Evolutionary conservation across 2,113 vertebrate genomes (phyloP), one percentile per base, ranked within the genome.

Genomic region (Potamarius usumacintae): DNA sequence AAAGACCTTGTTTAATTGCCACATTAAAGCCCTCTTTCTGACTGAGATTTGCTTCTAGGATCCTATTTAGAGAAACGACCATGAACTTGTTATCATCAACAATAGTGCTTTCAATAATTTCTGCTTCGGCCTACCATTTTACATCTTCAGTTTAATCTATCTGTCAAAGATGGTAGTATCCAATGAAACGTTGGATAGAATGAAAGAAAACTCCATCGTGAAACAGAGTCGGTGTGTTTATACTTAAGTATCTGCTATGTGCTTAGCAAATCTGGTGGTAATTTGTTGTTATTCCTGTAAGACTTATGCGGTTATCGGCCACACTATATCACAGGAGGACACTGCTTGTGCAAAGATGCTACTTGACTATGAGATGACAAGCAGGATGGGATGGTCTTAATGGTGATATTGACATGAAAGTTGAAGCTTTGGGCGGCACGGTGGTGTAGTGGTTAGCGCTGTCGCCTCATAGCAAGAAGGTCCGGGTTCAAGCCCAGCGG

Each of bases 21-120:
- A 30, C 52, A 42, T 65, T 79, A 85, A 88, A 79, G 52, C 34
- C n/a, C 50, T 34, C 72, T 48, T 53, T 42, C 67, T 84, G 62
- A 55, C 71, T 14, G 48, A 83, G 30, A 42, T 83, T 55, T 79
- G 58, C 65, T 50, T 78, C 50, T 53, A 7, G 25, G 25, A 55
- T 53, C 6, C 12, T 77, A 25, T 52, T 48, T 78, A 25, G 25
- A 55, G 14, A 15, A 77, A 77, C 22, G 18, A 50, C 8, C 5
- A 76, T 22, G 9, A 25, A 15, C 50, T 17, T 79, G 27, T 14
- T 52, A 77, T 2, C 22, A n/a, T n/a, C 34, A 42, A 42, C 34
- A 42, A 42, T 42, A 42, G 14, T 52, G 25, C 25, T 77, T 53
- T n/a, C 1, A 53, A 78, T 52, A 15, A 53, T 77, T 53, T n/a